Conservation (phyloP, 2,888 invertebrate species). For the Spicauda simplicius region DNA sequence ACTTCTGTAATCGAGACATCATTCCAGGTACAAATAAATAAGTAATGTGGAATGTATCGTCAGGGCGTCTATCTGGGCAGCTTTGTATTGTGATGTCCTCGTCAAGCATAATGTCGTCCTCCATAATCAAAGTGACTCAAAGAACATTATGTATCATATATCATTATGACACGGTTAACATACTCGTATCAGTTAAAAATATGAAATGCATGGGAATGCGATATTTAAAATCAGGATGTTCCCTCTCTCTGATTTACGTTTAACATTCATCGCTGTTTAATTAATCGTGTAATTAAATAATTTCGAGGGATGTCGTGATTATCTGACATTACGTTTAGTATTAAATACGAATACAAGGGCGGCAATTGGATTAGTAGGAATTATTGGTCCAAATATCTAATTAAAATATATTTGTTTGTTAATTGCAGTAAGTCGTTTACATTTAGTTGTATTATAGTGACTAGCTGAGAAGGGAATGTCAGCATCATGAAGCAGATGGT, state of each 20-base stretch:
- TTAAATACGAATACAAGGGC: not conserved
- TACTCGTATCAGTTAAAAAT: conserved; percentile 11
- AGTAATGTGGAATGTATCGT: conserved; percentile 64
- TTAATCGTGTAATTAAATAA: too few relatives aligned
- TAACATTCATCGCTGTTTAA: not conserved
- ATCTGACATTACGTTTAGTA: too few relatives aligned
- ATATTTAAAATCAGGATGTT: conserved; percentile 31
- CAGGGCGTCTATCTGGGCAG: conserved; percentile 62
- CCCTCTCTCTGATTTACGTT: not conserved
- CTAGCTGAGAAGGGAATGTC: not conserved
- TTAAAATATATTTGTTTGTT: not conserved
- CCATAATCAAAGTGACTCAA: conserved; percentile 18
- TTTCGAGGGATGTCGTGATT: too few relatives aligned
- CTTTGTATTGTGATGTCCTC: conserved; percentile 76
- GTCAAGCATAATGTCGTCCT: conserved; percentile 51
- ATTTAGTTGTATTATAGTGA: not conserved
- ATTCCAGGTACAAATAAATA: conserved; percentile 67
- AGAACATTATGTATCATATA: conserved; percentile 31
- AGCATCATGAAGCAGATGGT: not conserved
- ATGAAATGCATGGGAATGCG: conserved; percentile 24
- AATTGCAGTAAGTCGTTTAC: not conserved
- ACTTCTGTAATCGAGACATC: conserved; percentile 87
- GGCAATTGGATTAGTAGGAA: not conserved
- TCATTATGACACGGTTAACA: conserved; percentile 36
- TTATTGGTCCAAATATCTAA: not conserved